phyloP scores from a whole-genome alignment of 2,888 invertebrate genomes.

The Cryptus armator region DNA sequence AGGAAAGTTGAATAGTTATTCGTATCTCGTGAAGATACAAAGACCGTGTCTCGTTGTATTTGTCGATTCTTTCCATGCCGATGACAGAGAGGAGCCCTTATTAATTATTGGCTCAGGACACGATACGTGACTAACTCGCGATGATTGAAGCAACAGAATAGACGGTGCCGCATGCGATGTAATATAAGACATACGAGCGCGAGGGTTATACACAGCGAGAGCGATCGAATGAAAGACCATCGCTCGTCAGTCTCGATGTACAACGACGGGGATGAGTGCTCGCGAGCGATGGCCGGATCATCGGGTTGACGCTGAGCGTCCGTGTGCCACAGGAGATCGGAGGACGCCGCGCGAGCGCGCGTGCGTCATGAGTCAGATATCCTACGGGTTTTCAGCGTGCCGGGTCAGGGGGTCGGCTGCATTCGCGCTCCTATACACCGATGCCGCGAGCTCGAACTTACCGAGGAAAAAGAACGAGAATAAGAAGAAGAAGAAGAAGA shows the following conservation, averaged over 20 bases:
- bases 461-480: slow-evolving; percentile 11
- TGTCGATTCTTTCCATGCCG: slow-evolving; percentile 8
- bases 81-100: slow-evolving; percentile 23
- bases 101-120: slow-evolving; percentile 50
- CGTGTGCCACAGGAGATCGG: slow-evolving; percentile 72
- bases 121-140: slow-evolving; percentile 37
- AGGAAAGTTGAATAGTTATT: slow-evolving; percentile 5
- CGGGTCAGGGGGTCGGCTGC: slow-evolving; percentile 82
- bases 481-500: slow-evolving; percentile 34
- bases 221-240: slow-evolving; percentile 1
- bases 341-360: slow-evolving; percentile 75
- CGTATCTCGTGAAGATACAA: not conserved
- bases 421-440: slow-evolving; percentile 78
- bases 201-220: slow-evolving; percentile 8
- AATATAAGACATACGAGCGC: not conserved
- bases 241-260: slow-evolving; percentile 29
- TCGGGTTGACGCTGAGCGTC: slow-evolving; percentile 68
- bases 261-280: slow-evolving; percentile 35
- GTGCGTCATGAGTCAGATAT: slow-evolving; percentile 84
- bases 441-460: slow-evolving; percentile 31
- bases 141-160: not conserved
- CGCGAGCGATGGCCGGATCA: slow-evolving; percentile 48
- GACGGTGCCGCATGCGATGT: slow-evolving; percentile 9
- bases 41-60: slow-evolving; percentile 5
- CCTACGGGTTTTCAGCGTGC: slow-evolving; percentile 82